Evolutionary conservation across 2,797 vertebrate species (phyloP).

Genomic region (Anguilla marmorata): DNA sequence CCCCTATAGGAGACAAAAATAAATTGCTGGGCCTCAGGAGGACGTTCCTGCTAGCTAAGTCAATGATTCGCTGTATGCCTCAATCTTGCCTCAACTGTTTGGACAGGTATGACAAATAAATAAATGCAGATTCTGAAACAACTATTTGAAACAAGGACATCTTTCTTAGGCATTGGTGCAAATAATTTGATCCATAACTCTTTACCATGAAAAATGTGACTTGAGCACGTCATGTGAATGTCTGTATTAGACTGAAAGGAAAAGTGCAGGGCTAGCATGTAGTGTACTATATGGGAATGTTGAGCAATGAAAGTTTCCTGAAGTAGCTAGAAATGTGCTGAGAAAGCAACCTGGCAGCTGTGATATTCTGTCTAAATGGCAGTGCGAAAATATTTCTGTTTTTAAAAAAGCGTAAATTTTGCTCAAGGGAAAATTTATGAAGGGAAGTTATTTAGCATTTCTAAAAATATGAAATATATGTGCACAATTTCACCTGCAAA

Average conservation of each 20-base stretch:
- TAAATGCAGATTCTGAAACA: background rate
- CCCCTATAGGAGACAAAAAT: too few relatives aligned
- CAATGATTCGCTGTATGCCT: background rate
- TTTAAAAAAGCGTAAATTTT: background rate
- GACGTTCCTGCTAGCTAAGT: background rate
- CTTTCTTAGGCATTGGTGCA: background rate
- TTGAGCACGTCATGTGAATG: background rate
- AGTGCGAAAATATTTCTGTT: background rate
- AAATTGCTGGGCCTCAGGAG: too few relatives aligned
- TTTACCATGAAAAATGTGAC: conserved; percentile 16
- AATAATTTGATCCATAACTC: background rate
- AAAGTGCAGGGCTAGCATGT: background rate
- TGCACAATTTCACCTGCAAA: background rate
- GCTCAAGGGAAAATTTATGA: too few relatives aligned
- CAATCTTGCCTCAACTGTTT: background rate
- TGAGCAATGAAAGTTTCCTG: background rate
- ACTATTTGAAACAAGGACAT: background rate
- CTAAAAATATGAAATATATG: background rate
- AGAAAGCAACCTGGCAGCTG: background rate
- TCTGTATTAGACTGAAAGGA: background rate
- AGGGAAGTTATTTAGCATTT: background rate
- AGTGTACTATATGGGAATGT: background rate
- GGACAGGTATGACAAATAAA: background rate
- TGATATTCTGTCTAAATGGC: background rate
- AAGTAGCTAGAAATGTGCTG: background rate